A percentile compares a stretch with the other conserved stretches of the same genome.
phyloP scores from a whole-genome alignment of 2,888 invertebrate genomes.

The Drosophila acutilabella region DNA sequence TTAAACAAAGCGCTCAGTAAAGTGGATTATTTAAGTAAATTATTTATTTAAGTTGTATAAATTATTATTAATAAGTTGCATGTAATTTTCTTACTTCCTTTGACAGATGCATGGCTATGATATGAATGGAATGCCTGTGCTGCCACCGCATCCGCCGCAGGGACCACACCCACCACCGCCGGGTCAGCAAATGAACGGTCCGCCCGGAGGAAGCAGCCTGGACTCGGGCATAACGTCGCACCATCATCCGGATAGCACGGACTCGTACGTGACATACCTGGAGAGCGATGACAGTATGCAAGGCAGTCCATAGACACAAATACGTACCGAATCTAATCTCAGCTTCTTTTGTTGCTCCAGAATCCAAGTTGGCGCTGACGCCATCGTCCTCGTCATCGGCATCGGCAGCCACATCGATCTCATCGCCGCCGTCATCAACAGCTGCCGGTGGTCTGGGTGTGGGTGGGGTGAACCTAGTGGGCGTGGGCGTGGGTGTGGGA shows the following conservation, averaged over 20 bases:
- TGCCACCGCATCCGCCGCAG: conserved; percentile 83
- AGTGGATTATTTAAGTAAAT: no score
- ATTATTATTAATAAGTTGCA: not conserved
- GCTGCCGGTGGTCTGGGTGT: conserved; percentile 60
- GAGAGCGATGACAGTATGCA: conserved; percentile 94
- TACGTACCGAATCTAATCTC: conserved; percentile 84
- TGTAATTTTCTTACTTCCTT: not conserved
- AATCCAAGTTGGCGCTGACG: conserved; percentile 84
- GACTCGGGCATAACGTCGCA: conserved; percentile 86
- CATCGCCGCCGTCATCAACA: conserved; percentile 78
- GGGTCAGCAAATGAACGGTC: conserved; percentile 87
- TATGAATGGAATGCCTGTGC: conserved; percentile 87
- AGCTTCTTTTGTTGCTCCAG: conserved; percentile 85
- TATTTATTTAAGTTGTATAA: no score
- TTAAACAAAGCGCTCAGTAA: no score
- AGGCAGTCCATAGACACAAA: conserved; percentile 88
- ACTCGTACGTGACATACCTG: conserved; percentile 96
- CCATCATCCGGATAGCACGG: conserved; percentile 91
- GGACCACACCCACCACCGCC: conserved; percentile 86
- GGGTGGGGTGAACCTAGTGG: conserved; percentile 54
- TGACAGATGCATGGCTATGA: conserved; percentile 96
- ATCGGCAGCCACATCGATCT: conserved; percentile 79
- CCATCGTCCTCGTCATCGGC: conserved; percentile 79
- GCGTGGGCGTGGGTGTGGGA: conserved; percentile 46
- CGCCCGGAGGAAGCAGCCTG: conserved; percentile 84